phyloP scores from a whole-genome alignment of 2,888 invertebrate species.

The Entomobrya multifasciata region DNA sequence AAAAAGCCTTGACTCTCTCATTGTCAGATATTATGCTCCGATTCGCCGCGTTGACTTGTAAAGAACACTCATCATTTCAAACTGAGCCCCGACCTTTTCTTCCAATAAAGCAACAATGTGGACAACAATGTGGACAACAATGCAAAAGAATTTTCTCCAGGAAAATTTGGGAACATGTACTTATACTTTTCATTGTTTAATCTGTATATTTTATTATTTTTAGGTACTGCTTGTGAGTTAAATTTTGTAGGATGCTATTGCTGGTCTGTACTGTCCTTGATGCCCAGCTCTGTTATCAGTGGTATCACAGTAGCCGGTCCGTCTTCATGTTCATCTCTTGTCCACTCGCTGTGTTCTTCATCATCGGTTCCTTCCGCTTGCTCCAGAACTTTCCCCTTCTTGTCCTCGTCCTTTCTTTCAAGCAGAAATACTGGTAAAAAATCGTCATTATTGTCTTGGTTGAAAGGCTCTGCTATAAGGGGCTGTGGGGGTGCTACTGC shows the following conservation, averaged over 20 bases:
- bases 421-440: conserved; percentile 76
- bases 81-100: neutral
- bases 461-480: conserved; percentile 27
- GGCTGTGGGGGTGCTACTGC: neutral
- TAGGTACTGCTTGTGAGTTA: neutral
- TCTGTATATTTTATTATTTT: neutral
- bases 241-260: neutral
- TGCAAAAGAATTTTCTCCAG: too few species aligned
- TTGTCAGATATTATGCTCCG: conserved; percentile 70
- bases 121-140: too few species aligned
- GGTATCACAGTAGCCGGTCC: conserved; percentile 79
- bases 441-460: conserved; percentile 43
- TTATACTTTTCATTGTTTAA: neutral
- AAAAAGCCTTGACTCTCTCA: neutral
- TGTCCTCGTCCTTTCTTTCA: conserved; percentile 48
- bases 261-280: conserved; percentile 73
- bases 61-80: conserved; percentile 29
- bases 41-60: conserved; percentile 59
- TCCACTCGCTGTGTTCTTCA: conserved; percentile 68
- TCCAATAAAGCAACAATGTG: too few species aligned
- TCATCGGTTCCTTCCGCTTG: conserved; percentile 63
- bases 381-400: conserved; percentile 11
- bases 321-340: conserved; percentile 72
- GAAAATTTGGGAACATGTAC: neutral
- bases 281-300: conserved; percentile 79